These are phyloP conservation scores for Coranthus polyacanthus DNA, from an alignment of 2,797 vertebrate species.

Conservation along the genomic window DNA sequence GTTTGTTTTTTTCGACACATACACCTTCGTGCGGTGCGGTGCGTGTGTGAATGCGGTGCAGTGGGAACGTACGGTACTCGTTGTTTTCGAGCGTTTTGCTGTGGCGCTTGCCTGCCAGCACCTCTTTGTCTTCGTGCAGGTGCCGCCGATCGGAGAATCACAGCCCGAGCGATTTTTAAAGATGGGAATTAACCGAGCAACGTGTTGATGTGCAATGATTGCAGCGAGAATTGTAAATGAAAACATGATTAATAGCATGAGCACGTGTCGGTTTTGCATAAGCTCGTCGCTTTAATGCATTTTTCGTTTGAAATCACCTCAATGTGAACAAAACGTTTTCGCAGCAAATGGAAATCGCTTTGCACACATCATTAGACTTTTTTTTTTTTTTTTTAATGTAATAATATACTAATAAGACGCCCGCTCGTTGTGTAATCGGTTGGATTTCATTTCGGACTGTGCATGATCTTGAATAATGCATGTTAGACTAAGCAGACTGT, in stretches of 20 bases:
- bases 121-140: slow-evolving; percentile 70
- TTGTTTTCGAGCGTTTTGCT: slow-evolving; percentile 57
- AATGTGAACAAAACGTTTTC: slow-evolving; percentile 2
- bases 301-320: slow-evolving; percentile 12
- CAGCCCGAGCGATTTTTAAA: slow-evolving; percentile 9
- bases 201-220: slow-evolving; percentile 44
- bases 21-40: slow-evolving; percentile 19
- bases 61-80: slow-evolving; percentile 31
- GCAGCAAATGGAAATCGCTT: not conserved
- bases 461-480: slow-evolving; percentile 5
- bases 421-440: not conserved
- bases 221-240: not conserved
- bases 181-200: slow-evolving; percentile 26
- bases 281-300: slow-evolving; percentile 5
- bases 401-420: too few relatives aligned
- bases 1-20: not conserved
- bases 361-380: too few relatives aligned
- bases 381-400: too few relatives aligned
- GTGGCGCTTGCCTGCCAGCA: slow-evolving; percentile 48
- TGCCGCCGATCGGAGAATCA: slow-evolving; percentile 41
- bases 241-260: not conserved
- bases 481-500: not conserved
- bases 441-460: not conserved
- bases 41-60: slow-evolving; percentile 41
- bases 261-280: not conserved